A percentile compares a stretch with the other conserved stretches of the same genome.
These are phyloP conservation scores for Ceratina australensis DNA, from an alignment of 1,140 invertebrate genomes.

Conservation along the genomic window DNA sequence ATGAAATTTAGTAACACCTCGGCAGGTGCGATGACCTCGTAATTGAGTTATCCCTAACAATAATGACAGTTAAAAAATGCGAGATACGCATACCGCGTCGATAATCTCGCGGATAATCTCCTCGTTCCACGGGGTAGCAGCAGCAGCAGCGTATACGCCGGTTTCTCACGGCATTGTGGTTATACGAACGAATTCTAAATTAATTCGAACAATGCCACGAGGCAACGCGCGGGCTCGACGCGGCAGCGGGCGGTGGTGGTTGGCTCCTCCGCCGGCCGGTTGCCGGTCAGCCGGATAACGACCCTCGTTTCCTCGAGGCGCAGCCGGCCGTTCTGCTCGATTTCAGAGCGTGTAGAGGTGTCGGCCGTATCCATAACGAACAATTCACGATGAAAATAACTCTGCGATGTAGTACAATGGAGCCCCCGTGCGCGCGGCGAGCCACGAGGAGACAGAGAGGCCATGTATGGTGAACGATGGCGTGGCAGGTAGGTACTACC, in stretches of 20 bases:
- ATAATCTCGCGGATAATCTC: constrained; percentile 16
- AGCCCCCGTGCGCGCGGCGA: constrained; percentile 49
- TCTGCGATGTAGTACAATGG: constrained; percentile 49
- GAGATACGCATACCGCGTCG: not conserved
- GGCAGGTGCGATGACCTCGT: not conserved
- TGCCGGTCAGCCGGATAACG: not conserved
- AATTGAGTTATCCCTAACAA: constrained; percentile 33
- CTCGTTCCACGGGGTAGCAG: too few relatives aligned
- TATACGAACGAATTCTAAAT: constrained; percentile 27
- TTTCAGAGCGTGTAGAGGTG: constrained; percentile 42
- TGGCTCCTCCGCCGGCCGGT: not conserved
- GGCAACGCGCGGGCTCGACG: not conserved
- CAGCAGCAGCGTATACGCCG: not conserved
- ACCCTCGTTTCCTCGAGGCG: not conserved
- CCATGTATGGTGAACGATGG: constrained; percentile 63
- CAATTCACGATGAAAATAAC: constrained; percentile 55
- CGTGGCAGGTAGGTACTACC: constrained; percentile 46
- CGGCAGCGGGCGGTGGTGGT: not conserved
- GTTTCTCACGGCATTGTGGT: constrained; percentile 16
- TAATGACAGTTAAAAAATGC: not conserved
- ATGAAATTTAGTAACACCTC: too few relatives aligned
- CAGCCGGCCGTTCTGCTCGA: constrained; percentile 24
- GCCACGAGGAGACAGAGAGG: constrained; percentile 56
- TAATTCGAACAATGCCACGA: constrained; percentile 42
- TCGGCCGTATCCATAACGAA: constrained; percentile 46